These are phyloP conservation scores for Ceratosolen solmsi DNA, from an alignment of 1,140 invertebrate species.

Conservation along the genomic window DNA sequence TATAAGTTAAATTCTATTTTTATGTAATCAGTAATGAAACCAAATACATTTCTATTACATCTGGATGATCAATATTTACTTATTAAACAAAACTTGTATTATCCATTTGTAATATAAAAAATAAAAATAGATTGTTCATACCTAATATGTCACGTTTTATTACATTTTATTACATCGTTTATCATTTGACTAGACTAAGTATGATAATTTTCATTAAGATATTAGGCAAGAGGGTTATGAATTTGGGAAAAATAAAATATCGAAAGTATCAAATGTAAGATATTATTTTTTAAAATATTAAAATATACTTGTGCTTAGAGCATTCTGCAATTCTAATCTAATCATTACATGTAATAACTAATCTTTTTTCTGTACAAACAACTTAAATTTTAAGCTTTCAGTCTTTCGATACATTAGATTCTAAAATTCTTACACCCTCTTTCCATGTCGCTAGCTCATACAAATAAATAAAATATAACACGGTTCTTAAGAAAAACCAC, in stretches of 20 bases:
- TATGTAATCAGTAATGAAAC: too few species aligned
- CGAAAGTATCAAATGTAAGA: slow-evolving; percentile 40
- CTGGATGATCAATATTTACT: too few species aligned
- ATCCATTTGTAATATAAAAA: too few species aligned
- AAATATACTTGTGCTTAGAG: not conserved
- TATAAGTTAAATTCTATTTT: too few species aligned
- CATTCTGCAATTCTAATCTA: not conserved
- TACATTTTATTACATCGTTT: slow-evolving; percentile 42
- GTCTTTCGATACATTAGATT: slow-evolving; percentile 14
- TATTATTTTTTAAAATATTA: not conserved
- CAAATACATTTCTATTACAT: too few species aligned
- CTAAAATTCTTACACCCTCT: slow-evolving; percentile 8
- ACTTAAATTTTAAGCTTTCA: not conserved
- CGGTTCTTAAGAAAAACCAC: too few species aligned
- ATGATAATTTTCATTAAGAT: slow-evolving; percentile 39
- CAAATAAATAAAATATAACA: slow-evolving; percentile 42
- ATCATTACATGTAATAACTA: not conserved
- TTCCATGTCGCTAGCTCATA: not conserved
- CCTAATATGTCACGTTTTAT: not conserved
- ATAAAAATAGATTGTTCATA: too few species aligned
- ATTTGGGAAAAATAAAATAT: slow-evolving; percentile 45
- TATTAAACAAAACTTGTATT: too few species aligned
- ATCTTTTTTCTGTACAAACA: slow-evolving; percentile 31
- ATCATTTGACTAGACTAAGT: slow-evolving; percentile 38
- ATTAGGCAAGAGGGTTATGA: slow-evolving; percentile 23